Evolutionary conservation across 2,113 vertebrate species (phyloP).

Genomic region (Prunella himalayana): DNA sequence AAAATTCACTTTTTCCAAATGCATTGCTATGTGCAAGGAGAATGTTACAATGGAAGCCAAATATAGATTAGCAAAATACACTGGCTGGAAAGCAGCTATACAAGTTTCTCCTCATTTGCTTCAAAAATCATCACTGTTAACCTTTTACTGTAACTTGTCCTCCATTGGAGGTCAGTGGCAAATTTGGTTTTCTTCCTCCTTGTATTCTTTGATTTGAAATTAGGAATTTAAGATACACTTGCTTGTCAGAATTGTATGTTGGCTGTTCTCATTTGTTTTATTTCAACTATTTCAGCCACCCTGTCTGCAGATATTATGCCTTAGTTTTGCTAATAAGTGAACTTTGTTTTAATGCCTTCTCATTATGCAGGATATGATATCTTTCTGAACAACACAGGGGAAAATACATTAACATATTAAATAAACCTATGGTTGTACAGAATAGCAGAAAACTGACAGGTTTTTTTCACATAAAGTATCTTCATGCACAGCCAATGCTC

Average conservation of each 20-base stretch:
- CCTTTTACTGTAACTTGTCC: not conserved
- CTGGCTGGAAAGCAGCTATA: constrained; percentile 32
- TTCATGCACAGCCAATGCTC: not conserved
- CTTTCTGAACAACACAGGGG: not conserved
- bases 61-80: constrained; percentile 48
- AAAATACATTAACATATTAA: not conserved
- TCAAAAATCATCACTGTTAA: constrained; percentile 11
- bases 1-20: constrained; percentile 70
- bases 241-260: constrained; percentile 48
- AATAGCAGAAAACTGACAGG: not conserved
- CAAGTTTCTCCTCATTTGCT: not conserved
- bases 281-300: not conserved
- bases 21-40: constrained; percentile 58
- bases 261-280: constrained; percentile 29
- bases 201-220: not conserved
- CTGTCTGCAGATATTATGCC: not conserved
- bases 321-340: not conserved
- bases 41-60: constrained; percentile 55
- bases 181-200: not conserved
- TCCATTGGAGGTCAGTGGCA: not conserved
- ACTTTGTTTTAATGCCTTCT: not conserved
- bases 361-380: not conserved
- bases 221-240: constrained; percentile 9
- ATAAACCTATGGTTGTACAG: not conserved
- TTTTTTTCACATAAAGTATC: not conserved